These are phyloP conservation scores for Polydrusus tereticollis DNA, from an alignment of 2,888 invertebrate species.

Conservation along the genomic window DNA sequence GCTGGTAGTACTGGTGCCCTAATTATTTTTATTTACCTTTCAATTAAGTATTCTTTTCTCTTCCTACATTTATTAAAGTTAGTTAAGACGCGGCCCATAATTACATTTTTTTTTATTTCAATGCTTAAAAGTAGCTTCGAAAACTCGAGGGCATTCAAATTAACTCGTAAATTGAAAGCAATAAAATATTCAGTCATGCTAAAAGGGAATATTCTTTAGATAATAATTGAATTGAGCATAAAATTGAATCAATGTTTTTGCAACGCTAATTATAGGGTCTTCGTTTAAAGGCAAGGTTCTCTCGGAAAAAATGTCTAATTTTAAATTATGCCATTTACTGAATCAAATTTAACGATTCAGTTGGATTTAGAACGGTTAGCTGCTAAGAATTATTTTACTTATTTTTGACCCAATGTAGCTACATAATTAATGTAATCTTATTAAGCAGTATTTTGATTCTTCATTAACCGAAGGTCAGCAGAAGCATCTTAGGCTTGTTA, in stretches of 20 bases:
- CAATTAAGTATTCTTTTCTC: neutral
- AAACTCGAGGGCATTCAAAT: neutral
- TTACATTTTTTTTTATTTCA: neutral
- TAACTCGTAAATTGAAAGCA: conserved; percentile 4
- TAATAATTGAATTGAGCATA: neutral
- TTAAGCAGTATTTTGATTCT: no score
- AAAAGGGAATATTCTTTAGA: conserved; percentile 16
- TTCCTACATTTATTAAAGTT: neutral
- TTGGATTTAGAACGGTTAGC: no score
- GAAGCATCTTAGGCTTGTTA: no score
- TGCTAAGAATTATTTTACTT: no score
- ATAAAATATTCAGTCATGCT: conserved; percentile 8
- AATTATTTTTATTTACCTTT: neutral
- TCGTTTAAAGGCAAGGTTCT: neutral
- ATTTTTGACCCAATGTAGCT: no score
- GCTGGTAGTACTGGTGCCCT: no score
- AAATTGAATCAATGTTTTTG: neutral
- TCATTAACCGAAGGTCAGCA: no score
- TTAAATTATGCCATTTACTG: no score
- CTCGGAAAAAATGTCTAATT: no score
- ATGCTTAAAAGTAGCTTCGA: neutral
- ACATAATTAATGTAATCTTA: no score
- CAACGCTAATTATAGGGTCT: neutral
- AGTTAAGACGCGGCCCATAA: neutral
- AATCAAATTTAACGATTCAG: no score